These are phyloP conservation scores for Sterrhoptilus dennistouni DNA, from an alignment of 2,113 vertebrate species.

Conservation along the genomic window DNA sequence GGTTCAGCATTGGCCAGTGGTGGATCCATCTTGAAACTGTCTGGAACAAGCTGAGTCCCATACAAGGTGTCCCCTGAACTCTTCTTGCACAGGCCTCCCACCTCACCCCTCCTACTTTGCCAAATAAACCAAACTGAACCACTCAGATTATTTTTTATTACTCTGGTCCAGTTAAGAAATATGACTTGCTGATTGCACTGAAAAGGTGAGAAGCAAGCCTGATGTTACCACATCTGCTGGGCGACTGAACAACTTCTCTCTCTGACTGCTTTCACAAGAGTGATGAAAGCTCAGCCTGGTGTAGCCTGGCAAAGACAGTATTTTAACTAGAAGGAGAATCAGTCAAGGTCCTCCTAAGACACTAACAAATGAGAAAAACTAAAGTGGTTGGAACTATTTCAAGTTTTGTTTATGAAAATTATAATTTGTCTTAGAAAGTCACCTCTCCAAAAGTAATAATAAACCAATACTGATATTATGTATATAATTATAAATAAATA, in stretches of 20 bases:
- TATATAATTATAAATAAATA: not conserved
- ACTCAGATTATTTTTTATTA: not conserved
- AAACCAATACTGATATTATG: not conserved
- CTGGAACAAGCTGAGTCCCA: not conserved
- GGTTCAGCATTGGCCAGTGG: not conserved
- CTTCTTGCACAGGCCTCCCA: not conserved
- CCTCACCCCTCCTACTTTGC: fast-evolving
- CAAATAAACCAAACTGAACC: not conserved
- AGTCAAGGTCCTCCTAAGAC: not conserved
- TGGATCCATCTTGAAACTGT: not conserved
- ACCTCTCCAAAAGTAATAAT: not conserved
- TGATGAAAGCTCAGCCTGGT: not conserved
- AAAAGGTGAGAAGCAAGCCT: not conserved
- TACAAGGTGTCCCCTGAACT: fast-evolving
- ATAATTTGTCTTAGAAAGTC: not conserved
- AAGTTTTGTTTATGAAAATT: not conserved
- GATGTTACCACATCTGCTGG: not conserved
- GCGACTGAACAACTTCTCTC: not conserved
- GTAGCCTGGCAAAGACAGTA: not conserved
- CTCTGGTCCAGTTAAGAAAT: not conserved
- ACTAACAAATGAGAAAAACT: not conserved
- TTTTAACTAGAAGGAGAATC: not conserved
- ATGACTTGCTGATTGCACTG: not conserved
- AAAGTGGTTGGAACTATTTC: not conserved
- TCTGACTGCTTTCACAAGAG: not conserved